These are phyloP conservation scores for Phaethornis superciliosus DNA, from an alignment of 2,113 vertebrate species.

Conservation along the genomic window DNA sequence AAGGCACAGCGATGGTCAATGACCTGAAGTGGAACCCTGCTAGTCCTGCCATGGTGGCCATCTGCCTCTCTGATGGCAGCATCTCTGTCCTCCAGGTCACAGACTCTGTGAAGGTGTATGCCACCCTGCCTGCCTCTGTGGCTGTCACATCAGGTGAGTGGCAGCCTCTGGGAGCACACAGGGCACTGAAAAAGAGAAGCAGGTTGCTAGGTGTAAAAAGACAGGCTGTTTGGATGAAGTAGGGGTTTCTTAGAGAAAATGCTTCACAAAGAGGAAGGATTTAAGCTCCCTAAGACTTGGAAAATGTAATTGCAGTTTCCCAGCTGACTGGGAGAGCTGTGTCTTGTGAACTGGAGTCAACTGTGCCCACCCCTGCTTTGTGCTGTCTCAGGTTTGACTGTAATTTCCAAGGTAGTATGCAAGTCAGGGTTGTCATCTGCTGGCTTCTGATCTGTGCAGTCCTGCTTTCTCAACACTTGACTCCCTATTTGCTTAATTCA, in stretches of 20 bases:
- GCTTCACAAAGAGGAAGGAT: background rate
- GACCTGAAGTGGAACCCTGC: conserved; percentile 96
- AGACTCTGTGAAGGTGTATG: conserved; percentile 79
- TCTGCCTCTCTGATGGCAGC: conserved; percentile 88
- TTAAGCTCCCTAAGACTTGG: background rate
- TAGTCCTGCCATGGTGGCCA: conserved; percentile 79
- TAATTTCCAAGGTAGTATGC: background rate
- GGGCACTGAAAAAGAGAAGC: background rate
- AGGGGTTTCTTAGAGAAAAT: background rate
- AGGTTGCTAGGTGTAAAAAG: background rate
- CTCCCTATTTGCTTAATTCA: background rate
- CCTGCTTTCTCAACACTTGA: background rate
- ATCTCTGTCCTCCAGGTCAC: conserved; percentile 89
- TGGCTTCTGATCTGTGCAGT: background rate
- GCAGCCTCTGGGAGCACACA: background rate
- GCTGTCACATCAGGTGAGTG: conserved; percentile 91
- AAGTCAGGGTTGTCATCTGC: background rate
- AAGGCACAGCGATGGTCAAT: conserved; percentile 68
- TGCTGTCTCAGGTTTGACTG: background rate
- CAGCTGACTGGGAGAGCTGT: background rate
- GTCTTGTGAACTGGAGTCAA: background rate
- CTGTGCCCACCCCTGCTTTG: background rate
- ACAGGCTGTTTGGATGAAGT: background rate
- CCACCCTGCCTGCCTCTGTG: conserved; percentile 78
- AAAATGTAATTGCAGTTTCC: background rate